Conservation (phyloP, 2,888 invertebrate species). For the Lycia hirtaria region DNA sequence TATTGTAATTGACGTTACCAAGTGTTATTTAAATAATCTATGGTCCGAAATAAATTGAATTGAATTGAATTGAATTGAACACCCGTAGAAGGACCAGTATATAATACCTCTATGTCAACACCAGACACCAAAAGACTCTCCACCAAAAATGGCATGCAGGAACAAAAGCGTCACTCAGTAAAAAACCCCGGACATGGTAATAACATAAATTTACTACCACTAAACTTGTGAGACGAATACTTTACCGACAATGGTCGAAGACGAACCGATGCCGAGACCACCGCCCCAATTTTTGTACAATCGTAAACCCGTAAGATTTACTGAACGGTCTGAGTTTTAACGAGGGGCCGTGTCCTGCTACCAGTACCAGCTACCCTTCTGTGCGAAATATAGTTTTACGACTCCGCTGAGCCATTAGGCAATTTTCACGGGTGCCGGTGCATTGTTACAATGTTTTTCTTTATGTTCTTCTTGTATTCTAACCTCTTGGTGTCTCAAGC, state of each 20-base stretch:
- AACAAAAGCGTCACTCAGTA: slow-evolving; percentile 44
- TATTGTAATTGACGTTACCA: too few species aligned
- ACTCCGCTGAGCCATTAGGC: slow-evolving; percentile 70
- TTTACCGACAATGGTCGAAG: slow-evolving; percentile 41
- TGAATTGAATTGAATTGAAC: not conserved
- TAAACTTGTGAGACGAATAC: slow-evolving; percentile 42
- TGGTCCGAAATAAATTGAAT: too few species aligned
- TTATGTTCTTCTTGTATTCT: slow-evolving; percentile 32
- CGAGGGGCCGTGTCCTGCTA: slow-evolving; percentile 66
- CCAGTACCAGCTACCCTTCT: too few species aligned
- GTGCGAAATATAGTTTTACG: slow-evolving; percentile 77
- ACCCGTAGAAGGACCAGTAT: not conserved
- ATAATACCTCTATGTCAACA: too few species aligned
- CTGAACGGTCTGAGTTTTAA: slow-evolving; percentile 77
- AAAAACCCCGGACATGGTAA: slow-evolving; percentile 39
- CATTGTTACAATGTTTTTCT: slow-evolving; percentile 45
- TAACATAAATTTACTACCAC: slow-evolving; percentile 44
- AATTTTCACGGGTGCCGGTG: slow-evolving; percentile 47
- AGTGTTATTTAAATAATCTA: too few species aligned
- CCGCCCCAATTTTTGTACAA: slow-evolving; percentile 75
- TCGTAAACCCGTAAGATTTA: slow-evolving; percentile 81
- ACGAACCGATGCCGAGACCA: slow-evolving; percentile 45
- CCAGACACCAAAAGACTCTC: slow-evolving; percentile 29
- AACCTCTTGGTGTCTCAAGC: too few species aligned
- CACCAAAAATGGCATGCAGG: slow-evolving; percentile 41